Conservation (phyloP, 2,888 invertebrate genomes). For the Macrophya annulata region DNA sequence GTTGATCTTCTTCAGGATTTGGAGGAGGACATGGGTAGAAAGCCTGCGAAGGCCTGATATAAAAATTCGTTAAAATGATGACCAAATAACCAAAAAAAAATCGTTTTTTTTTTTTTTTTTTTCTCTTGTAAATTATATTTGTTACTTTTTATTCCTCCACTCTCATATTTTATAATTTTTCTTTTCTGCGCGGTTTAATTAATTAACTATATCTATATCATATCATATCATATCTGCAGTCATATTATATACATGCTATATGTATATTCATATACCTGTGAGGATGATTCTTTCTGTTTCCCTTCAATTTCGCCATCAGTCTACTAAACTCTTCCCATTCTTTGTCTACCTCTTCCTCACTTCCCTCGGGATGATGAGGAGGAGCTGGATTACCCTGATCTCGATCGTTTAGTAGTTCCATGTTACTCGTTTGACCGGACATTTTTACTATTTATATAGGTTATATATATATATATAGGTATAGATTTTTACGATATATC, state of each 20-base stretch:
- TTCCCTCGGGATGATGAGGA: slow-evolving; percentile 77
- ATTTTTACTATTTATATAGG: slow-evolving; percentile 63
- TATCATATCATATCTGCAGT: too few relatives aligned
- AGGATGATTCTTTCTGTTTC: slow-evolving; percentile 73
- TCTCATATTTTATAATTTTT: neutral
- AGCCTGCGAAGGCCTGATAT: slow-evolving; percentile 77
- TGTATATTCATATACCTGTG: slow-evolving; percentile 71
- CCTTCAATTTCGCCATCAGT: slow-evolving; percentile 80
- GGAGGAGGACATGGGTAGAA: slow-evolving; percentile 83
- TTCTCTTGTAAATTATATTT: too few relatives aligned
- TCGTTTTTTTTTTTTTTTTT: slow-evolving; percentile 17
- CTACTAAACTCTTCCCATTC: slow-evolving; percentile 84
- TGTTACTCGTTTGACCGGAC: slow-evolving; percentile 71
- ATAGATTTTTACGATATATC: too few relatives aligned
- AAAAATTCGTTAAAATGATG: slow-evolving; percentile 46
- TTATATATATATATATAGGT: too few relatives aligned
- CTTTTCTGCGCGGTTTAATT: neutral
- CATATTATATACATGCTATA: neutral
- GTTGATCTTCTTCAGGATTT: slow-evolving; percentile 79
- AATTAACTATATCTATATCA: too few relatives aligned
- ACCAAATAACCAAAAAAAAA: neutral
- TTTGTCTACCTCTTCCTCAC: slow-evolving; percentile 81
- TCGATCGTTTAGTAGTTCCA: slow-evolving; percentile 68
- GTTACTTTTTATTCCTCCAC: too few relatives aligned
- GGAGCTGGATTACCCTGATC: slow-evolving; percentile 70